Evolutionary conservation across 2,797 vertebrate genomes (phyloP), one percentile per base, ranked within the genome.

Genomic region (Urophycis tenuis): DNA sequence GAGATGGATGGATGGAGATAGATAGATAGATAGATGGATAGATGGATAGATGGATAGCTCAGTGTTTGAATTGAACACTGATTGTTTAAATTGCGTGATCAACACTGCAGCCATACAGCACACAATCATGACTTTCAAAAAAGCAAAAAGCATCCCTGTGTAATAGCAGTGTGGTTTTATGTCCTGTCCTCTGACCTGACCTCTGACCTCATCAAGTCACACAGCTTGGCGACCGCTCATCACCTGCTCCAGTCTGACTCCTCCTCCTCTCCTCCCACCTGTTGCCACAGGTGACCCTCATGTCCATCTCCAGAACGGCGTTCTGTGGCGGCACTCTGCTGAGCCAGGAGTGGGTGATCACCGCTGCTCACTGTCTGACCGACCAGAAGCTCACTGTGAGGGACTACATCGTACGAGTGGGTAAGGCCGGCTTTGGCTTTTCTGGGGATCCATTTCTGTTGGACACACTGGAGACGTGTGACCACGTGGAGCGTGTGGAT

Each of bases 321-420:
- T 96, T 97, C 90, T 99, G 97, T 1, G 96, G 97, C 0, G 97
- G 92, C 0, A 92, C 96, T 83, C 95, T 99, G 71, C 73, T 99
- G 86, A 96, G 90, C 19, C 90, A 96, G 35, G 81, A 87, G 17
- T 99, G 97, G 97, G 82, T 99, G 6, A 89, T 99, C 86, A 98
- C 96, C 0, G 97, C 97, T 0, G 97, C 97, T 0, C 97, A 99
- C 78, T 99, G 97, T 83, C 81, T 93, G 77, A 14, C 15, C 0
- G 1, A 87, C 0, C 3, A 0, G 8, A 31, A 70, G 0, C 1
- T 2, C 0, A 3, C 15, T 1, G 1, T 9, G 1, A 3, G 1
- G 2, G 0, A 0, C 12, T 90, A 88, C 83, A 89, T 93, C 30
- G 17, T 93, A 71, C 86, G 93, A 92, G 74, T 84, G 3, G 93